Percentiles rank a stretch among this genome's conserved stretches.
phyloP scores from a whole-genome alignment of 1,140 invertebrate species.

The Meloidogyne hapla region DNA sequence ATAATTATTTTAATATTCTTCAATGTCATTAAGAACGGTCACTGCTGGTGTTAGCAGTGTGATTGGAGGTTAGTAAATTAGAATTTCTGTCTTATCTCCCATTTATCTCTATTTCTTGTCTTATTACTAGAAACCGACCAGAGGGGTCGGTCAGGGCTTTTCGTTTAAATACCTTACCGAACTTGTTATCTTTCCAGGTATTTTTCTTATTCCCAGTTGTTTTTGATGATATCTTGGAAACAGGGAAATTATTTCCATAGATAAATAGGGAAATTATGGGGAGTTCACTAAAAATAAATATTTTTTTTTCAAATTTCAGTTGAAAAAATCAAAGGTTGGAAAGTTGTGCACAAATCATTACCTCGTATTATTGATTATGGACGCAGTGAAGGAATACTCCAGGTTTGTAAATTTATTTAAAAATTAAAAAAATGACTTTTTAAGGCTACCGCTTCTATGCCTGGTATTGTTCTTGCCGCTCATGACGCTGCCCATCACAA shows the following conservation, averaged over 20 bases:
- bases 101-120: no score
- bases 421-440: background rate
- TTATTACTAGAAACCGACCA: no score
- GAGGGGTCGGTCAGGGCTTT: no score
- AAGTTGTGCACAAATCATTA: constrained; percentile 57
- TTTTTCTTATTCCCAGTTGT: no score
- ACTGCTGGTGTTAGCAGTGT: constrained; percentile 51
- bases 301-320: background rate
- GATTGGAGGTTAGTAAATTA: constrained; percentile 36
- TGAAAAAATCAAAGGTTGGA: constrained; percentile 51
- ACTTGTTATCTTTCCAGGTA: no score
- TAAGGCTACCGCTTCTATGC: constrained; percentile 34
- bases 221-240: no score
- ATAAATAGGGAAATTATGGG: no score
- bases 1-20: constrained; percentile 23
- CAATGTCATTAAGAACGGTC: constrained; percentile 35
- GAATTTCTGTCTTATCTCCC: no score
- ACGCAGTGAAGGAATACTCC: constrained; percentile 58
- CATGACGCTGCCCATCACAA: constrained; percentile 60
- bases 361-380: constrained; percentile 62
- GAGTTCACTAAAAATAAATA: no score
- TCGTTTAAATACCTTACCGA: no score
- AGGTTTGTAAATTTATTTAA: constrained; percentile 44
- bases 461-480: constrained; percentile 61
- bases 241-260: no score